phyloP scores from a whole-genome alignment of 2,888 invertebrate genomes.

The Campaea margaritaria region DNA sequence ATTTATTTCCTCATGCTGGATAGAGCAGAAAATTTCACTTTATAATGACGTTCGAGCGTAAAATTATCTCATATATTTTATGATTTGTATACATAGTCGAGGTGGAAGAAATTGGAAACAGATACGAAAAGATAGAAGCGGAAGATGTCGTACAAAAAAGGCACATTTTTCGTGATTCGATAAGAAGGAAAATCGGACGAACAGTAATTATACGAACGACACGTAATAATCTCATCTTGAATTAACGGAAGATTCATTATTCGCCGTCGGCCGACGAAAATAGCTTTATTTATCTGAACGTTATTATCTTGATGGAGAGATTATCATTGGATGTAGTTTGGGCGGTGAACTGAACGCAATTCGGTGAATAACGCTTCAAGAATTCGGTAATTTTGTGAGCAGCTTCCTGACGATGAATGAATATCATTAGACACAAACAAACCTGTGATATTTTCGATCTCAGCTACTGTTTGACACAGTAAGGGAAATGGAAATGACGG shows the following conservation, averaged over 20 bases:
- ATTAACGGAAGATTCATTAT: constrained; percentile 40
- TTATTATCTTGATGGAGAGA: constrained; percentile 21
- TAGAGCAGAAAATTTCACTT: too few species aligned
- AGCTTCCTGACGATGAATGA: too few species aligned
- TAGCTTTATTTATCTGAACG: constrained; percentile 14
- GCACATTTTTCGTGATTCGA: constrained; percentile 10
- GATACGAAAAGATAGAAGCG: background rate
- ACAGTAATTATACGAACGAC: constrained; percentile 45
- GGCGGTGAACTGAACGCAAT: constrained; percentile 1
- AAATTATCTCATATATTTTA: too few species aligned
- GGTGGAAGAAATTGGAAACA: background rate
- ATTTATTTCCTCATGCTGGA: too few species aligned
- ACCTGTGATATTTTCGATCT: too few species aligned
- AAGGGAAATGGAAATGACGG: too few species aligned
- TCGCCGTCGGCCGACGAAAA: constrained; percentile 38
- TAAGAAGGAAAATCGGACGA: constrained; percentile 31
- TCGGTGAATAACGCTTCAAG: background rate
- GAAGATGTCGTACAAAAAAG: constrained; percentile 4
- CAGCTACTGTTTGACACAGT: too few species aligned
- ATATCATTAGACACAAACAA: too few species aligned
- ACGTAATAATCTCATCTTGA: constrained; percentile 44
- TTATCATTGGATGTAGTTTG: constrained; percentile 11
- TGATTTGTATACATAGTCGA: background rate
- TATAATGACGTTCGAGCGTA: too few species aligned
- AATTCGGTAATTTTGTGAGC: background rate